Conservation (phyloP, 1,140 invertebrate genomes). For the Drosophila malerkotliana region DNA sequence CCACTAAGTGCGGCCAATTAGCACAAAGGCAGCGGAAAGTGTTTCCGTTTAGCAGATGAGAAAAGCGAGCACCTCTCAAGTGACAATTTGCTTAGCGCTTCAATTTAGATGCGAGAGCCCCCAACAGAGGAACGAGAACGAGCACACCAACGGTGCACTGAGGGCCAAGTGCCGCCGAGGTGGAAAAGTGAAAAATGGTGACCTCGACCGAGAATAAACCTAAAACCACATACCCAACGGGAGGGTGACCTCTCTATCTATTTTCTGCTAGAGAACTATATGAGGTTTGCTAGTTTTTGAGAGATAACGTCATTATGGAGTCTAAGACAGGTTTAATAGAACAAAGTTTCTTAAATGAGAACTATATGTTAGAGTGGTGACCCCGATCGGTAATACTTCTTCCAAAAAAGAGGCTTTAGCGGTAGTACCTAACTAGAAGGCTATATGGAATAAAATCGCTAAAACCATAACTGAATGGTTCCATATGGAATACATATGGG, state of each 20-base stretch:
- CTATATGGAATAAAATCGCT: too few relatives aligned
- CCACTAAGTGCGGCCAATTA: slow-evolving; percentile 75
- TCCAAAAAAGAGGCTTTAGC: too few relatives aligned
- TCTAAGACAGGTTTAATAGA: too few relatives aligned
- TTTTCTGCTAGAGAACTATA: too few relatives aligned
- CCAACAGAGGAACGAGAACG: not conserved
- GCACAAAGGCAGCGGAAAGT: slow-evolving; percentile 78
- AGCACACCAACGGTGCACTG: not conserved
- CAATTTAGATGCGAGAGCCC: slow-evolving; percentile 55
- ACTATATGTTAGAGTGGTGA: too few relatives aligned
- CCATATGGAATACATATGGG: too few relatives aligned
- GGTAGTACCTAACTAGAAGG: too few relatives aligned
- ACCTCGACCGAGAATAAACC: slow-evolving; percentile 43
- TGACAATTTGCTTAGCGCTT: slow-evolving; percentile 68
- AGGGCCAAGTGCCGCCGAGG: not conserved
- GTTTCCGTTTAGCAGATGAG: slow-evolving; percentile 74
- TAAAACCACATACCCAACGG: slow-evolving; percentile 4
- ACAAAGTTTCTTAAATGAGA: too few relatives aligned
- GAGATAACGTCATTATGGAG: too few relatives aligned
- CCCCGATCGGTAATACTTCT: too few relatives aligned
- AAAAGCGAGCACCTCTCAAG: slow-evolving; percentile 68
- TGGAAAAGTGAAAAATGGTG: slow-evolving; percentile 13
- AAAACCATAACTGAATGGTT: too few relatives aligned
- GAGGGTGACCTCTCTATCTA: not conserved
- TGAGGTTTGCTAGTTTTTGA: too few relatives aligned